Conservation (phyloP, 2,113 vertebrate species). For the Puffinus mauretanicus region DNA sequence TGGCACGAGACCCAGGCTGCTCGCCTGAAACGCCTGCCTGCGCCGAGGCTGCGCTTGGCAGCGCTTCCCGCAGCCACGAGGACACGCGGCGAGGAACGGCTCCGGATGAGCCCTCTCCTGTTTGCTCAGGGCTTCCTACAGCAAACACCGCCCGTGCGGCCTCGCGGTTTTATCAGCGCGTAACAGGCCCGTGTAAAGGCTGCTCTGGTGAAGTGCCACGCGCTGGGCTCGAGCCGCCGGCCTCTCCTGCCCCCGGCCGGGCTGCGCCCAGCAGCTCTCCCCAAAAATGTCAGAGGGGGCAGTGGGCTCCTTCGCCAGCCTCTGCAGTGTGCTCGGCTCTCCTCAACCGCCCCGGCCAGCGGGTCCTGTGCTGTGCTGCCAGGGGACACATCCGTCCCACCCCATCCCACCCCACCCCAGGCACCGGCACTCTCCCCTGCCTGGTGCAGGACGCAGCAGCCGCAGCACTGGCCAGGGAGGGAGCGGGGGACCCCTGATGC, state of each 20-base stretch:
- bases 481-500: accelerated
- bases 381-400: not conserved
- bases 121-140: not conserved
- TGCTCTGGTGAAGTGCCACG: not conserved
- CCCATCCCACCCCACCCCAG: not conserved
- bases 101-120: not conserved
- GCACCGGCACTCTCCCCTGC: accelerated
- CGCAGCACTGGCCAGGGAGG: accelerated
- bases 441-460: not conserved
- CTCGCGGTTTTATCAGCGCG: not conserved
- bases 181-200: accelerated
- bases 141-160: not conserved
- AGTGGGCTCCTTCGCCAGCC: accelerated
- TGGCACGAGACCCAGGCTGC: not conserved
- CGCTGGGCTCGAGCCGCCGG: accelerated
- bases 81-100: not conserved
- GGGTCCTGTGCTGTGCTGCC: not conserved
- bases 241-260: too few relatives aligned
- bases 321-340: accelerated
- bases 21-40: not conserved
- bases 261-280: not conserved
- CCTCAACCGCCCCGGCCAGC: not conserved
- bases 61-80: not conserved
- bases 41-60: not conserved
- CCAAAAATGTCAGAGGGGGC: accelerated